Evolutionary conservation across 2,113 vertebrate genomes (phyloP).

Genomic region (Larimichthys crocea): DNA sequence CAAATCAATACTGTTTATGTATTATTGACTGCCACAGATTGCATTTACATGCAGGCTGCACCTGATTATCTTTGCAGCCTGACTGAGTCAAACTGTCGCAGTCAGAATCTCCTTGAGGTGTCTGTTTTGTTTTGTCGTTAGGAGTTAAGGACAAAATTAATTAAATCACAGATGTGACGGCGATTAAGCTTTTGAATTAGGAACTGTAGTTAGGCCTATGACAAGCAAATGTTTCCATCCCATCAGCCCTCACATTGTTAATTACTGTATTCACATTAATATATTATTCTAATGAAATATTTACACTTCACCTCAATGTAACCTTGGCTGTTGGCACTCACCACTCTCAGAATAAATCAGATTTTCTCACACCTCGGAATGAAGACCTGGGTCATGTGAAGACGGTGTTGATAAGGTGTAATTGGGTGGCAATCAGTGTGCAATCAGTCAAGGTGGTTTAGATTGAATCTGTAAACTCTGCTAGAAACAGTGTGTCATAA

Average conservation of each 20-base stretch:
- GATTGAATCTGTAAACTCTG: background rate
- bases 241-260: background rate
- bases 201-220: background rate
- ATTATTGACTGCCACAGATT: constrained; percentile 65
- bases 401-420: background rate
- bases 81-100: constrained; percentile 33
- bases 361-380: background rate
- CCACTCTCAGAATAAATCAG: background rate
- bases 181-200: background rate
- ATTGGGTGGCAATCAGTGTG: background rate
- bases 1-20: constrained; percentile 71
- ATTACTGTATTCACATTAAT: background rate
- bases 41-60: constrained; percentile 53
- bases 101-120: constrained; percentile 28
- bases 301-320: background rate
- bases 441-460: constrained; percentile 1
- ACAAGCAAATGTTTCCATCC: background rate
- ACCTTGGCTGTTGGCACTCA: background rate
- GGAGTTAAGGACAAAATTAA: constrained; percentile 1
- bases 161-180: background rate
- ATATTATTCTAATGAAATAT: constrained; percentile 4
- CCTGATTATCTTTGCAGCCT: constrained; percentile 57
- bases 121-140: constrained; percentile 15
- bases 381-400: background rate
- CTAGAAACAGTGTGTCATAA: background rate